Evolutionary conservation across 2,797 vertebrate genomes (phyloP).

Genomic region (Anguilla megastoma): DNA sequence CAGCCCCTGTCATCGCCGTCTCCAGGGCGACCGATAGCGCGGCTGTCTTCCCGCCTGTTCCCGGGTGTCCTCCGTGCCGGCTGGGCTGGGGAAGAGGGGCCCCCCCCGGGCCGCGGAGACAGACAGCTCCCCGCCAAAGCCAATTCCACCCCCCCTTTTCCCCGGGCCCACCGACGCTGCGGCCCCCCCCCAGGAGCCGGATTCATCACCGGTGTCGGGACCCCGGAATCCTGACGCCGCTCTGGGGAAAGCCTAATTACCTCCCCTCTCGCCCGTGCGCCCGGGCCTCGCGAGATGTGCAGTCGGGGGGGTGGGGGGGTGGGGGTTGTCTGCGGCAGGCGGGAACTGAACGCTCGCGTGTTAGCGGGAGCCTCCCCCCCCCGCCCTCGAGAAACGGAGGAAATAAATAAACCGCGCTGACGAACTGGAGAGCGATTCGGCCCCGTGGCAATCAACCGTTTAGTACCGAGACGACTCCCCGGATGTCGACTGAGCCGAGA

Average conservation of each 20-base stretch:
- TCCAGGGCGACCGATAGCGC: neutral
- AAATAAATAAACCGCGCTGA: neutral
- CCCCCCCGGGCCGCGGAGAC: neutral
- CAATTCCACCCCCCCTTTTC: neutral
- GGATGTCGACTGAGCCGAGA: neutral
- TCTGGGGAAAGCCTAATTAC: conserved; percentile 21
- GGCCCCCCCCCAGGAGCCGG: conserved; percentile 16
- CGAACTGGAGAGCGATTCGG: neutral
- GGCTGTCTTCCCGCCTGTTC: neutral
- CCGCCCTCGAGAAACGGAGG: too few relatives aligned
- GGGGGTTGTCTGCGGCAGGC: neutral
- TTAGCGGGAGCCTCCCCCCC: too few relatives aligned
- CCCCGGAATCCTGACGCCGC: neutral
- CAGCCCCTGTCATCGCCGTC: neutral
- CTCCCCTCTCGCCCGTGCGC: neutral
- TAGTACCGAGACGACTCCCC: neutral
- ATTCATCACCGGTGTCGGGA: conserved; percentile 24
- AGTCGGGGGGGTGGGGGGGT: neutral
- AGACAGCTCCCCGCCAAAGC: conserved; percentile 29
- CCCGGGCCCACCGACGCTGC: neutral
- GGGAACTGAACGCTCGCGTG: neutral
- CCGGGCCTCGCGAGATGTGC: neutral
- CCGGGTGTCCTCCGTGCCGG: neutral
- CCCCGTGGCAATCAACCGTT: neutral
- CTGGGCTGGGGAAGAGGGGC: neutral